Evolutionary conservation across 2,797 vertebrate genomes (phyloP).

Genomic region (Onychomys arenicola): DNA sequence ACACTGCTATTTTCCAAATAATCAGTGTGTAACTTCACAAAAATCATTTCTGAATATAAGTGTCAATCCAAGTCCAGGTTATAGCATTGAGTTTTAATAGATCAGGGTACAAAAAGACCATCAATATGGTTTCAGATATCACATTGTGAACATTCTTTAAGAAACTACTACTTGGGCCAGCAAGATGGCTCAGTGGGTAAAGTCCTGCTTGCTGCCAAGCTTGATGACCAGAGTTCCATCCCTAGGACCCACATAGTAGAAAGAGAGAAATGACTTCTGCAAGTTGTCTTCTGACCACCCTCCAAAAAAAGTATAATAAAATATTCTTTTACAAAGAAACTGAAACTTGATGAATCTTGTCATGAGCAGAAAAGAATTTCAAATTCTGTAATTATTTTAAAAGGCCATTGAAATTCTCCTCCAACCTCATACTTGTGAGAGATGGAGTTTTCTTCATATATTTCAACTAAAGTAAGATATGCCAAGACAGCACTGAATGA

Average conservation of each 20-base stretch:
- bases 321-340: not conserved
- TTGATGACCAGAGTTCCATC: not conserved
- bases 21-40: not conserved
- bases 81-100: not conserved
- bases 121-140: not conserved
- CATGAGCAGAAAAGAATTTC: not conserved
- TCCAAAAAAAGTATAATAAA: not conserved
- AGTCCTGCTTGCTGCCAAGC: not conserved
- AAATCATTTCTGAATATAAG: constrained; percentile 23
- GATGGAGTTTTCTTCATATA: not conserved
- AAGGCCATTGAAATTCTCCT: not conserved
- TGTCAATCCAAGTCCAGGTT: not conserved
- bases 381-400: not conserved
- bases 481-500: not conserved
- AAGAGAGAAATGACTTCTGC: not conserved
- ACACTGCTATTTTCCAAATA: constrained; percentile 21
- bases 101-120: not conserved
- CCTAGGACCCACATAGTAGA: not conserved
- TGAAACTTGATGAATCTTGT: not conserved
- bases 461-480: constrained; percentile 9
- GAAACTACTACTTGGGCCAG: not conserved
- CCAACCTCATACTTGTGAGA: not conserved
- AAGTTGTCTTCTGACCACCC: not conserved
- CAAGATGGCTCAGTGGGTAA: not conserved
- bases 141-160: not conserved